Conservation (phyloP, 1,140 invertebrate genomes). For the Diorhabda sublineata region DNA sequence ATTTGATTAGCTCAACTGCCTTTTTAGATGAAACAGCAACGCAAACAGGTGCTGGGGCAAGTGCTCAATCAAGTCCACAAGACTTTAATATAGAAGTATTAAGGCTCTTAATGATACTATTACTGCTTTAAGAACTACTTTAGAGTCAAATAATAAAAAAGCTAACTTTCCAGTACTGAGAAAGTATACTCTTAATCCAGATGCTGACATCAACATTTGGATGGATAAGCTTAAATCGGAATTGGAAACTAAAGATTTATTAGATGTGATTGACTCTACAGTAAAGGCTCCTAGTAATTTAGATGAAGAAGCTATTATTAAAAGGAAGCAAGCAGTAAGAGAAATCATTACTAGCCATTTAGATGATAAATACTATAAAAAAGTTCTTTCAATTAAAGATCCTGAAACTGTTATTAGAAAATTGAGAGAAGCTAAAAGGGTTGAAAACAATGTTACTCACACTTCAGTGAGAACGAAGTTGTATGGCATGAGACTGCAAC, state of each 20-base stretch:
- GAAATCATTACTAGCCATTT: constrained; percentile 3
- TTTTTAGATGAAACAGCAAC: background rate
- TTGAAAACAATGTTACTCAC: constrained; percentile 3
- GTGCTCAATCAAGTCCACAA: background rate
- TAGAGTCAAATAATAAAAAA: background rate
- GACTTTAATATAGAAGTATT: background rate
- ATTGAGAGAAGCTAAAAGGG: background rate
- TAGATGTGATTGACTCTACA: constrained; percentile 1
- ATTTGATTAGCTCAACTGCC: background rate
- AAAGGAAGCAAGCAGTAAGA: constrained; percentile 1
- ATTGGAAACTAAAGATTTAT: constrained; percentile 1
- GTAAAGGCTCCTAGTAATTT: background rate
- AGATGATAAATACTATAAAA: constrained; percentile 1
- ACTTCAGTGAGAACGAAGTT: constrained; percentile 3
- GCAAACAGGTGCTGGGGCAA: constrained; percentile 2
- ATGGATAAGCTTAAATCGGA: constrained; percentile 1
- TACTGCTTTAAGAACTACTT: background rate
- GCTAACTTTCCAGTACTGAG: background rate
- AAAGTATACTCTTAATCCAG: background rate
- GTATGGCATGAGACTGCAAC: background rate
- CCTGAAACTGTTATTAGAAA: background rate
- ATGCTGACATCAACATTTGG: background rate
- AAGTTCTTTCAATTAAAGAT: background rate
- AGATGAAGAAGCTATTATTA: background rate
- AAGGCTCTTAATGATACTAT: background rate